Evolutionary conservation across 2,797 vertebrate genomes (phyloP).

Genomic region (Helarctos malayanus): DNA sequence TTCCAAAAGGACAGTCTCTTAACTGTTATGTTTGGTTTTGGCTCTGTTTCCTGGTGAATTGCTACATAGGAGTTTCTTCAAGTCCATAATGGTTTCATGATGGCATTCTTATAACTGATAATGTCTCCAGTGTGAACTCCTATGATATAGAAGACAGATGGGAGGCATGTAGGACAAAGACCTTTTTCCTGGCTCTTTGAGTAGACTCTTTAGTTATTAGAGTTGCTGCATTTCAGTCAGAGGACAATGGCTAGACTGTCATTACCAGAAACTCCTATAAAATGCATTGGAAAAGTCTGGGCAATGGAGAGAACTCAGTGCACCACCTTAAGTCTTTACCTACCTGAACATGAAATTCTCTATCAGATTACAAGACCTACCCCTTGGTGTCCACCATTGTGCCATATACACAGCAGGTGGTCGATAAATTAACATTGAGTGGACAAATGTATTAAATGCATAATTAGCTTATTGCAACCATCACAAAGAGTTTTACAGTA

Average conservation of each 20-base stretch:
- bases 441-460: background rate
- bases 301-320: background rate
- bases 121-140: conserved; percentile 11
- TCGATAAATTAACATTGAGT: background rate
- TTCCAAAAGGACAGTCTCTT: conserved; percentile 67
- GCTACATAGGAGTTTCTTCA: conserved; percentile 10
- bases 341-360: conserved; percentile 19
- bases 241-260: background rate
- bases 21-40: conserved; percentile 26
- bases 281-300: background rate
- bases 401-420: background rate
- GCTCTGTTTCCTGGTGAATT: background rate
- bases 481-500: background rate
- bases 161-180: background rate
- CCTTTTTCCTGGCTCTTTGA: conserved; percentile 18
- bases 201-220: background rate
- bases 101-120: background rate
- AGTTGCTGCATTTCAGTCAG: background rate
- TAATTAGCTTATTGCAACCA: background rate
- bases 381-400: background rate
- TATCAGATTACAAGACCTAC: background rate
- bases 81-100: background rate
- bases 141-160: conserved; percentile 11
- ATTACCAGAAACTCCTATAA: conserved; percentile 44
- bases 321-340: background rate